Percentiles rank a stretch among this genome's conserved stretches.
Conservation (phyloP, 2,888 invertebrate species). For the Galerucella calmariensis region DNA sequence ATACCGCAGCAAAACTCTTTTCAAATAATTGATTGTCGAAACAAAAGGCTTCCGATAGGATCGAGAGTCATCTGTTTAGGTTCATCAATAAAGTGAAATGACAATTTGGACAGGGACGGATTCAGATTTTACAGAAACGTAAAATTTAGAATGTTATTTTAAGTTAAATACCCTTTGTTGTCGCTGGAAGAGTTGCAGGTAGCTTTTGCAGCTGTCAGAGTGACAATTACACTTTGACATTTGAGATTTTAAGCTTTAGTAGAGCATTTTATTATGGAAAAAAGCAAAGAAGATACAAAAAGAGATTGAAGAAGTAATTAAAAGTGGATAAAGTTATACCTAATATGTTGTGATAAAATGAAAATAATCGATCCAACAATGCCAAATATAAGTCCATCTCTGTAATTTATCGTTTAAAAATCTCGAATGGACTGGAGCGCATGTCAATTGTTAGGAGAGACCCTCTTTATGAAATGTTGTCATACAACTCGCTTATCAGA, state of each 20-base stretch:
- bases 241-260: no score
- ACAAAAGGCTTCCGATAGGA: conserved; percentile 64
- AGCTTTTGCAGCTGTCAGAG: no score
- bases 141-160: neutral
- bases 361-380: no score
- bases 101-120: conserved; percentile 54
- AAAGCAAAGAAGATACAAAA: no score
- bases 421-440: conserved; percentile 57
- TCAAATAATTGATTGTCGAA: conserved; percentile 65
- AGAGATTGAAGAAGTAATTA: no score
- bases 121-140: neutral
- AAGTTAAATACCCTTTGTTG: neutral
- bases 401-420: conserved; percentile 53
- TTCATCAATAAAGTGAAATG: conserved; percentile 63
- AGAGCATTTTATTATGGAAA: no score
- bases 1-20: conserved; percentile 60
- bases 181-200: no score
- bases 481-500: conserved; percentile 63
- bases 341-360: no score
- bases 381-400: conserved; percentile 42
- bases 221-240: no score
- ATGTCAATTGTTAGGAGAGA: conserved; percentile 55
- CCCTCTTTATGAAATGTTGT: conserved; percentile 64
- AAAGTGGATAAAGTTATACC: no score
- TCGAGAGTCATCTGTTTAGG: conserved; percentile 51